Evolutionary conservation across 2,113 vertebrate genomes (phyloP).

Genomic region (Spheniscus mendiculus): DNA sequence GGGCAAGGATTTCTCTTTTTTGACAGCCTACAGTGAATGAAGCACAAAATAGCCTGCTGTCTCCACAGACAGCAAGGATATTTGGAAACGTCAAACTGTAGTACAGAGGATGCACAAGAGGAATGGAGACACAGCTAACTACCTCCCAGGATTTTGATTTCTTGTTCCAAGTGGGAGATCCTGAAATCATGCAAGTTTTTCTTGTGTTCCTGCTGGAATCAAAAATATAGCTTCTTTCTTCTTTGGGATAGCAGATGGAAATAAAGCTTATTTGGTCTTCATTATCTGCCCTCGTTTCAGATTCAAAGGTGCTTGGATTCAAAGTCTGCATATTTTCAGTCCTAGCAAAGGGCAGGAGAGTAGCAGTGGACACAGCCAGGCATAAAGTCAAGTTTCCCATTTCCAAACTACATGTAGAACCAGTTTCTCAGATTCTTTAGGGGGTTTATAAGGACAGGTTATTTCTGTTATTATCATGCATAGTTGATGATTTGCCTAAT

Average conservation of each 20-base stretch:
- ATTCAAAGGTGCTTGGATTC: neutral
- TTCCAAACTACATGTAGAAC: neutral
- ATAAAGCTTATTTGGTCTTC: neutral
- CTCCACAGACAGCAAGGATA: slow-evolving; percentile 37
- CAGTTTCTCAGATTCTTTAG: neutral
- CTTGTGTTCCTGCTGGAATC: neutral
- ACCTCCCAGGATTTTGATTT: slow-evolving; percentile 13
- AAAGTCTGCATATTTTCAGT: neutral
- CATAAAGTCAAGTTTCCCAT: neutral
- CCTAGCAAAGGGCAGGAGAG: neutral
- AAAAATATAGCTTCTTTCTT: neutral
- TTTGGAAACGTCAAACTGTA: slow-evolving; percentile 46
- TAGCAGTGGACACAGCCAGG: neutral
- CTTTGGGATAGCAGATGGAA: neutral
- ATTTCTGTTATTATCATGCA: slow-evolving; percentile 33
- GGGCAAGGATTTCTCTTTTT: slow-evolving; percentile 50
- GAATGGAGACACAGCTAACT: slow-evolving; percentile 26
- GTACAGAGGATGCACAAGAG: slow-evolving; percentile 26
- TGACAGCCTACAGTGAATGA: slow-evolving; percentile 45
- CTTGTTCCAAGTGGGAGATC: neutral
- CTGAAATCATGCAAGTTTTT: slow-evolving; percentile 15
- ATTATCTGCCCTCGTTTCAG: neutral
- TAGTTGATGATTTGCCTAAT: slow-evolving; percentile 36
- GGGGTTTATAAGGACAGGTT: neutral
- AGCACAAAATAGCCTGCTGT: slow-evolving; percentile 54